Evolutionary conservation across 2,797 vertebrate species (phyloP).

Genomic region (Anableps anableps): DNA sequence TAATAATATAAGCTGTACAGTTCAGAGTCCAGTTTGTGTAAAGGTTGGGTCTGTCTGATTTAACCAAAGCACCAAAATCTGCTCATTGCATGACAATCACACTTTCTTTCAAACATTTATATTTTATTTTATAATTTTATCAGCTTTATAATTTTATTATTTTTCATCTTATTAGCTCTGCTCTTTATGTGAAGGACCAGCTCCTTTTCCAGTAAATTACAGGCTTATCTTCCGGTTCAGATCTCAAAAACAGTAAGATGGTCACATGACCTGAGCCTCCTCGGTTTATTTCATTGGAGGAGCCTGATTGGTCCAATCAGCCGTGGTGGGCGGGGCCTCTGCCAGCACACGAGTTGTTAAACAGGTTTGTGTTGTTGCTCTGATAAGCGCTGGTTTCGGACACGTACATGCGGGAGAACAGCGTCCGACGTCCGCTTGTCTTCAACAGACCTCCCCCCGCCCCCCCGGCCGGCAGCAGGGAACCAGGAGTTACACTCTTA

Average conservation of each 20-base stretch:
- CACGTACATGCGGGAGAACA: conserved; percentile 14
- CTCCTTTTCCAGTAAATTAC: neutral
- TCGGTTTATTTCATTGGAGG: conserved; percentile 36
- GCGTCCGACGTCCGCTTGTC: neutral
- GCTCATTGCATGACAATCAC: neutral
- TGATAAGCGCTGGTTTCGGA: conserved; percentile 30
- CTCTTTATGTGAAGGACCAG: neutral
- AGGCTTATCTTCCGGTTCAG: neutral
- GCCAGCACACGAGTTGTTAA: conserved; percentile 67
- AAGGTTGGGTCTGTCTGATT: neutral
- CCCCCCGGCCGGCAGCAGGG: too few species aligned
- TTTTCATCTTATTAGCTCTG: neutral
- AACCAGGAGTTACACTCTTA: conserved; percentile 2
- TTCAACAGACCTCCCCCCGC: neutral
- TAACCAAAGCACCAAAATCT: neutral
- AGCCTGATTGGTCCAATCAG: conserved; percentile 47
- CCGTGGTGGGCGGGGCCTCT: conserved; percentile 39
- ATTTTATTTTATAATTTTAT: neutral
- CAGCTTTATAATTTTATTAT: neutral
- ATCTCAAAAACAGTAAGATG: neutral
- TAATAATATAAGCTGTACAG: neutral
- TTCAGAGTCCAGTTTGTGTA: neutral
- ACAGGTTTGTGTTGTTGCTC: conserved; percentile 74
- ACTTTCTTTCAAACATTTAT: neutral
- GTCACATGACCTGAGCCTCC: conserved; percentile 49